phyloP scores from a whole-genome alignment of 2,888 invertebrate species.

The Drosophila leonis region DNA sequence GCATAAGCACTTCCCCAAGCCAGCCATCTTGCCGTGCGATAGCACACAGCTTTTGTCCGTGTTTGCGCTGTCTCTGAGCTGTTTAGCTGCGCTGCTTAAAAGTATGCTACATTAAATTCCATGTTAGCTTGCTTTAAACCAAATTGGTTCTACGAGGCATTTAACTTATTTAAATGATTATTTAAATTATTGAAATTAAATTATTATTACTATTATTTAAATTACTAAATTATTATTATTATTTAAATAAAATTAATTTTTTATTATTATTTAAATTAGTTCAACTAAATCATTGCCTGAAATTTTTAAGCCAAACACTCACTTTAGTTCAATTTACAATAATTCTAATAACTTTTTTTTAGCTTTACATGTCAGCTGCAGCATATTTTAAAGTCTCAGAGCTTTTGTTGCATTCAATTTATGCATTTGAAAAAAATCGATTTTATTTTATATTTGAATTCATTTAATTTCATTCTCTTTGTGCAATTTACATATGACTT shows the following conservation, averaged over 20 bases:
- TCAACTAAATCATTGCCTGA: not conserved
- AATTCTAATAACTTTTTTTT: not conserved
- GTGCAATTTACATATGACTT: not conserved
- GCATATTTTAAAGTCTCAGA: not conserved
- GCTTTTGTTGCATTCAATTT: not conserved
- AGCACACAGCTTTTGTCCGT: slow-evolving; percentile 35
- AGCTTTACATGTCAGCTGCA: not conserved
- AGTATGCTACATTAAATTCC: slow-evolving; percentile 55
- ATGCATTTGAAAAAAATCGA: not conserved
- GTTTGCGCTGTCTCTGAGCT: slow-evolving; percentile 8
- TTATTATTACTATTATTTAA: no score
- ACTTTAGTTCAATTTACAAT: not conserved
- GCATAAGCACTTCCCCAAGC: slow-evolving; percentile 61
- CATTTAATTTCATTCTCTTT: not conserved
- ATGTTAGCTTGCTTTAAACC: not conserved
- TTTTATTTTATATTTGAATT: not conserved
- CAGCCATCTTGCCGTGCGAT: slow-evolving; percentile 2
- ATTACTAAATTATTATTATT: no score
- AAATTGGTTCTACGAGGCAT: no score
- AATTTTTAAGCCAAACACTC: not conserved
- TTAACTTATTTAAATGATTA: no score
- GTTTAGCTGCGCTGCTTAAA: slow-evolving; percentile 26
- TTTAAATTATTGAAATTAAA: no score
- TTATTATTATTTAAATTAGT: not conserved
- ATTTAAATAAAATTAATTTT: no score